Base-by-base conservation (phyloP, 1,140 invertebrate species). In the Coboldia fuscipes region DNA sequence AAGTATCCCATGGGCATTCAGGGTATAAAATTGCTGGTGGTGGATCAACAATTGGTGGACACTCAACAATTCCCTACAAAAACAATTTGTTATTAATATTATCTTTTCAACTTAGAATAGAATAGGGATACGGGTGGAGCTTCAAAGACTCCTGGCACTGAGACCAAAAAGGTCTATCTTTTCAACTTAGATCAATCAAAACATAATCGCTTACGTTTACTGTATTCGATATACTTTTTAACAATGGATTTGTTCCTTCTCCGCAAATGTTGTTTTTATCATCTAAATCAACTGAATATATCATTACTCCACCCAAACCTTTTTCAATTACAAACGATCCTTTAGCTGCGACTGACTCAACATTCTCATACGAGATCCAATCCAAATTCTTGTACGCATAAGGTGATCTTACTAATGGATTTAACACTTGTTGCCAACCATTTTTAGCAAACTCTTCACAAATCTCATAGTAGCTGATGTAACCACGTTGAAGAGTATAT, bases 221-320 rank as follows among this genome's bases (percentile, higher is more conserved):
- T n/a, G n/a, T n/a, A n/a, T n/a, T n/a, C n/a, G n/a, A n/a, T n/a
- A n/a, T n/a, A n/a, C n/a, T n/a, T 57, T 42, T 45, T 0, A 65
- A 48, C 4, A 66, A 42, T 0, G 61, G 58, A 34, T 46, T 41
- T 16, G 44, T 37, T 33, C 64, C 65, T 47, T 68, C 72, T 4
- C 58, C 58, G 46, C 71, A 75, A 7, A 41, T 43, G 38, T 64
- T 65, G 21, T 60, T 55, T 55, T 75, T 75, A 44, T 81, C 75
- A 42, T 80, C 77, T 31, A 77, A 50, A 45, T 77, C 72, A 4
- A 79, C 48, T 0, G 76, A 71, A 75, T 75, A 81, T 14, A 78
- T 59, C 59, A 75, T 77, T 1, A 66, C 71, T 4, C 77, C 77
- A 3, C 72, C 71, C 4, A 76, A 37, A 30, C 45, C 42, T 37